Base-by-base conservation (phyloP, 2,888 invertebrate species). In the Eubasilissa splendida region DNA sequence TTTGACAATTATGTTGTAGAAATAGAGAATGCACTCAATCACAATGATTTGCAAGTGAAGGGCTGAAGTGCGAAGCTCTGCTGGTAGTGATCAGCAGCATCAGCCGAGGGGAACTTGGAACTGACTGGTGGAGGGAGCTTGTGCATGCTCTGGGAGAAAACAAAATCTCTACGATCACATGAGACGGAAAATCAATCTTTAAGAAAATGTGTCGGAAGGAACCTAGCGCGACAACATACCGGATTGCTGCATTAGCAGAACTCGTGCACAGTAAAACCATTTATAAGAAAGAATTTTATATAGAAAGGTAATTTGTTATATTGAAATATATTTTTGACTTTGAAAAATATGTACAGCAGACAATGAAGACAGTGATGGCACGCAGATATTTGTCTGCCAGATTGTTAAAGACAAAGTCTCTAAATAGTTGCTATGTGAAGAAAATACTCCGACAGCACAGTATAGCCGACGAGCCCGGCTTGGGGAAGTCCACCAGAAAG, bases 251-350 rank as follows among this genome's bases (percentile, higher is more conserved):
- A 0, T 22, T 4, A 2, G 58, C 22, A 4, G 73, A 14, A 7
- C 8, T n/a, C 9, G 12, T 73, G 7, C n/a, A 14, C 10, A 56
- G 73, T 31, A 54, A 73, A 12, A 31, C 11, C 12, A 33, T 73
- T 14, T 73, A 73, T 42, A 12, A 73, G n/a, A 12, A 56, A 0
- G 58, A 33, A 12, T 58, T 73, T 33, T 73, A 73, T 14, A 58
- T 73, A 11, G 10, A 33, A n/a, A 73, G 73, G 8, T 8, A 58
- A 2, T 73, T 73, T n/a, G n/a, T 22, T 1, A 70, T 22, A 22
- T 22, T 22, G 22, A 14, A 3, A 53, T 10, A 10, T 4, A 22
- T 53, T 3, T 4, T 53, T 12, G 3, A 70, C 54, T 22, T 53
- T 14, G n/a, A 70, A 53, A 10, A n/a, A 31, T n/a, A 53, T 14